phyloP scores from a whole-genome alignment of 2,888 invertebrate species.

The Spisula solida region DNA sequence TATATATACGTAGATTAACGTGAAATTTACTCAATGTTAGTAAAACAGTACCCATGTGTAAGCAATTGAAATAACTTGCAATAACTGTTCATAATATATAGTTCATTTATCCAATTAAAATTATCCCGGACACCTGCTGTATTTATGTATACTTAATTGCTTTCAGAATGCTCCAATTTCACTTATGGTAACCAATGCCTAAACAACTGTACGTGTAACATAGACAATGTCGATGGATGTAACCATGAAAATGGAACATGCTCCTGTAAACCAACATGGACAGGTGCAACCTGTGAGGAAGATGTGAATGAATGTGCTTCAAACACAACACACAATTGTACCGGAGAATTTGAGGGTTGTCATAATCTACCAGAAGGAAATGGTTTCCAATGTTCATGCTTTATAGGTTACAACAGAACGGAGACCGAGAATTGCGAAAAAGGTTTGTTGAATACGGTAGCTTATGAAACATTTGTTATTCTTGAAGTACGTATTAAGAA shows the following conservation, averaged over 20 bases:
- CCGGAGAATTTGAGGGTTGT: neutral
- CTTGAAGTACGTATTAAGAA: too few relatives aligned
- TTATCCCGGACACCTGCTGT: too few relatives aligned
- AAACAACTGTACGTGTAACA: neutral
- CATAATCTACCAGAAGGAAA: neutral
- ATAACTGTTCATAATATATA: too few relatives aligned
- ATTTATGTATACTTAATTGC: too few relatives aligned
- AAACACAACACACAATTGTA: slow-evolving; percentile 11
- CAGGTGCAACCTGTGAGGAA: neutral
- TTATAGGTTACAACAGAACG: neutral
- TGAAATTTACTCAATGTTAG: too few relatives aligned
- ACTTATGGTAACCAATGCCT: neutral
- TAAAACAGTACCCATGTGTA: too few relatives aligned
- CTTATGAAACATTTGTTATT: too few relatives aligned
- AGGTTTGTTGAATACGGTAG: neutral
- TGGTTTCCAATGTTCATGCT: slow-evolving; percentile 1
- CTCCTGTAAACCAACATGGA: neutral
- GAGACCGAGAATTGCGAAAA: neutral
- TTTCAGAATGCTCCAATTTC: neutral
- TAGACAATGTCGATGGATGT: neutral
- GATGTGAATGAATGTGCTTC: slow-evolving; percentile 7
- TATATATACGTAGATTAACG: too few relatives aligned
- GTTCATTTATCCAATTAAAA: too few relatives aligned
- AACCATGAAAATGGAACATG: neutral
- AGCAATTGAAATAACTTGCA: too few relatives aligned